phyloP scores from a whole-genome alignment of 1,140 invertebrate genomes.

The Maconellicoccus hirsutus region DNA sequence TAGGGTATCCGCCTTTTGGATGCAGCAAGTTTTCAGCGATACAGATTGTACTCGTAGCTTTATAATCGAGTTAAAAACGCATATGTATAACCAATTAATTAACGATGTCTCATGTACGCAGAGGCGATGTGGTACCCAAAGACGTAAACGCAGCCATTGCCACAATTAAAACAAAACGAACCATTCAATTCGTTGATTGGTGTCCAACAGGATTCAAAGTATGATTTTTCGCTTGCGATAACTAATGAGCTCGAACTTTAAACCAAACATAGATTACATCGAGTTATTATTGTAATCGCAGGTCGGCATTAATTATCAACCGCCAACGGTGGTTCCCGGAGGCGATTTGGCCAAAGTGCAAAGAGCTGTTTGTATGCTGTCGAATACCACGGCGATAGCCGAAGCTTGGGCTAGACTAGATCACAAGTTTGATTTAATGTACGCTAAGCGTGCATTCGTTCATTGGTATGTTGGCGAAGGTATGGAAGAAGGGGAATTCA shows the following conservation, averaged over 20 bases:
- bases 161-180: constrained; percentile 58
- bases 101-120: neutral
- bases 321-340: constrained; percentile 67
- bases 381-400: constrained; percentile 47
- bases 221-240: too few species aligned
- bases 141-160: constrained; percentile 73
- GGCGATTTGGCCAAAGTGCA: constrained; percentile 74
- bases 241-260: too few species aligned
- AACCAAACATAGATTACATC: neutral
- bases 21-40: too few species aligned
- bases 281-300: too few species aligned
- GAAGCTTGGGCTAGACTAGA: constrained; percentile 70
- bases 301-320: constrained; percentile 68
- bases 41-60: too few species aligned
- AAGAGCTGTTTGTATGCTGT: constrained; percentile 70
- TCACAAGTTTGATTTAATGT: constrained; percentile 71
- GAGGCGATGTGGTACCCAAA: constrained; percentile 62
- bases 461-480: constrained; percentile 64
- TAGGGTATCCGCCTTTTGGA: too few species aligned
- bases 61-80: too few species aligned
- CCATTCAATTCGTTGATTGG: constrained; percentile 58
- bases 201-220: constrained; percentile 74
- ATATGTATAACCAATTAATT: constrained; percentile 25
- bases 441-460: constrained; percentile 63
- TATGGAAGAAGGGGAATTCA: constrained; percentile 68